Evolutionary conservation across 2,797 vertebrate species (phyloP).

Genomic region (Phylloscopus collybita): DNA sequence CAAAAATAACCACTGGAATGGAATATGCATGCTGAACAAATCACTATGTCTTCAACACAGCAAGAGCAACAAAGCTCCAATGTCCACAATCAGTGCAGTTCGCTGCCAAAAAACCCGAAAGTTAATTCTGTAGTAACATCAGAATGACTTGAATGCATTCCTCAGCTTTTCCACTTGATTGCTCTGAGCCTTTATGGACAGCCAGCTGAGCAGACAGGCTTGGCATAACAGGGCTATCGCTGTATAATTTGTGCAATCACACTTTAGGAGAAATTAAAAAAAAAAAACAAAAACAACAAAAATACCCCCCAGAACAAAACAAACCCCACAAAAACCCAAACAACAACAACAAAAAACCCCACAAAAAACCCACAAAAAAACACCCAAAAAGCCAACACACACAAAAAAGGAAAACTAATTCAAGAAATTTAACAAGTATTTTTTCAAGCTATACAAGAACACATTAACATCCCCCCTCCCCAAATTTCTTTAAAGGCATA

Average conservation of each 20-base stretch:
- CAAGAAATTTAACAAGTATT: background rate
- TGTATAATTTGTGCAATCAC: background rate
- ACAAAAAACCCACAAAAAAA: too few relatives aligned
- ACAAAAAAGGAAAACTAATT: background rate
- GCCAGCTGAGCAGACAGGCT: background rate
- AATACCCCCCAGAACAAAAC: too few relatives aligned
- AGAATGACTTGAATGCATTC: background rate
- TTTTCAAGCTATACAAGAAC: background rate
- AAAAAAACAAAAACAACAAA: too few relatives aligned
- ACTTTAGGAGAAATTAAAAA: background rate
- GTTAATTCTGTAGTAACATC: background rate
- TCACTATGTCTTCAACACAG: background rate
- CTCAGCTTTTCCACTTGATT: background rate
- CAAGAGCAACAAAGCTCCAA: background rate
- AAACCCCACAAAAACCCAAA: too few relatives aligned
- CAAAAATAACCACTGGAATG: conserved; percentile 25
- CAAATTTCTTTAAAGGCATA: background rate
- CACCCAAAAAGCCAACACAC: too few relatives aligned
- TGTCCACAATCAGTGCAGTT: background rate
- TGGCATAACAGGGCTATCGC: background rate
- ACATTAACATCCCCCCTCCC: fast-evolving
- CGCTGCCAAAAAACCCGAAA: background rate
- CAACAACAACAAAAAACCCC: too few relatives aligned
- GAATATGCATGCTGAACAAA: conserved; percentile 47
- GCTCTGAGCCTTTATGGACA: background rate